Conservation (phyloP, 2,888 invertebrate species). For the Meghimatium bilineatum region DNA sequence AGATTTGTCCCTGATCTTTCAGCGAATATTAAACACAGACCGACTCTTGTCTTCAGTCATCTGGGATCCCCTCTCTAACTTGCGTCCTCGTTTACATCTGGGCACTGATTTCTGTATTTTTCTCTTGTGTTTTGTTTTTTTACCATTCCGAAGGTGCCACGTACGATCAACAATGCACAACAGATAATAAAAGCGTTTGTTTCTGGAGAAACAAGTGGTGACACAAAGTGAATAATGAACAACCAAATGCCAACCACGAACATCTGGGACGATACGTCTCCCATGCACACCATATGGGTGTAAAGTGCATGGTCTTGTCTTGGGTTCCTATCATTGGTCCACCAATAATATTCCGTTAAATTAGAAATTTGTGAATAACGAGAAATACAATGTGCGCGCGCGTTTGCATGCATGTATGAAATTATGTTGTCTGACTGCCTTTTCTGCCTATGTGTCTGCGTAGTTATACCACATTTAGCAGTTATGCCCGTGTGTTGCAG, state of each 20-base stretch:
- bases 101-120: not conserved
- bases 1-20: constrained; percentile 19
- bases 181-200: not conserved
- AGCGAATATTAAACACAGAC: constrained; percentile 3
- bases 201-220: not conserved
- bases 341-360: too few species aligned
- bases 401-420: too few species aligned
- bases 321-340: too few species aligned
- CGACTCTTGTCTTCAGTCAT: not conserved
- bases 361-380: too few species aligned
- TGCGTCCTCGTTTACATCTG: not conserved
- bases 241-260: not conserved
- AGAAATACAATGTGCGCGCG: too few species aligned
- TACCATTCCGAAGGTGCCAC: too few species aligned
- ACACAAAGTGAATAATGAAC: not conserved
- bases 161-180: not conserved
- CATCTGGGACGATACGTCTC: not conserved
- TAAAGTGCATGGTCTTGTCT: too few species aligned
- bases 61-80: not conserved
- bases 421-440: too few species aligned
- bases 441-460: too few species aligned
- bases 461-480: too few species aligned
- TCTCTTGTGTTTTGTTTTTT: not conserved
- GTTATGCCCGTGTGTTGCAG: too few species aligned
- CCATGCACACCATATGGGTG: too few species aligned